Percentiles rank a stretch among this genome's conserved stretches.
phyloP scores from a whole-genome alignment of 2,113 vertebrate species.

The Phycodurus eques region DNA sequence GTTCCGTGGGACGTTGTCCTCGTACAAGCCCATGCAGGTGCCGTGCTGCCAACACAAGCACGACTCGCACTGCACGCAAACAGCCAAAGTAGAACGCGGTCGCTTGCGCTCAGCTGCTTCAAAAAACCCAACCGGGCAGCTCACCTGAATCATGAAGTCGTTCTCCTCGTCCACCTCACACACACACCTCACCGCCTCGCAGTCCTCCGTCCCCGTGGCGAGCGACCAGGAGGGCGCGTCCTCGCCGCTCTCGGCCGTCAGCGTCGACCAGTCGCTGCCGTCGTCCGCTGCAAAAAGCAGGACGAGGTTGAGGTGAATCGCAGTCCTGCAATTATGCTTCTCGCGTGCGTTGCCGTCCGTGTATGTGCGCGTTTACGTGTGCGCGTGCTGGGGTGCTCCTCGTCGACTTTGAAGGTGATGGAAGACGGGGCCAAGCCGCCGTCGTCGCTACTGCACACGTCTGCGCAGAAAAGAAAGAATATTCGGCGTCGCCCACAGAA shows the following conservation, averaged over 20 bases:
- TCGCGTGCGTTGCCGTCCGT: not conserved
- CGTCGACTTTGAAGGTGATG: constrained; percentile 70
- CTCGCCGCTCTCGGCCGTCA: constrained; percentile 90
- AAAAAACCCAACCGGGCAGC: not conserved
- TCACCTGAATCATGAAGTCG: constrained; percentile 99
- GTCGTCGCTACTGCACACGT: constrained; percentile 79
- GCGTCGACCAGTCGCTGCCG: constrained; percentile 89
- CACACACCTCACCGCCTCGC: constrained; percentile 90
- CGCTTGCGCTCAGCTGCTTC: too few species aligned
- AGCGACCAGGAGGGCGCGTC: constrained; percentile 80
- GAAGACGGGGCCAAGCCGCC: constrained; percentile 76
- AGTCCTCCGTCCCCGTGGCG: constrained; percentile 75
- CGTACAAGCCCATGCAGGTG: constrained; percentile 94
- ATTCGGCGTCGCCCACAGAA: too few species aligned
- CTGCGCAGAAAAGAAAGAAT: constrained; percentile 20
- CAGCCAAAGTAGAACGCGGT: not conserved
- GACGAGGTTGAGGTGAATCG: not conserved
- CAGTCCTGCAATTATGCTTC: not conserved
- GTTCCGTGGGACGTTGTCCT: constrained; percentile 91
- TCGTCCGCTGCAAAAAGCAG: constrained; percentile 72
- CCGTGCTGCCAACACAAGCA: constrained; percentile 98
- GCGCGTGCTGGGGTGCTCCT: constrained; percentile 45
- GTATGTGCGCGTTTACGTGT: not conserved
- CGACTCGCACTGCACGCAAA: constrained; percentile 83
- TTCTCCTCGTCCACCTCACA: constrained; percentile 96